Evolutionary conservation across 92 coral and sea anemone species (phyloP), one percentile per base, ranked within the genome.

Genomic region (Palythoa grandiflora): DNA sequence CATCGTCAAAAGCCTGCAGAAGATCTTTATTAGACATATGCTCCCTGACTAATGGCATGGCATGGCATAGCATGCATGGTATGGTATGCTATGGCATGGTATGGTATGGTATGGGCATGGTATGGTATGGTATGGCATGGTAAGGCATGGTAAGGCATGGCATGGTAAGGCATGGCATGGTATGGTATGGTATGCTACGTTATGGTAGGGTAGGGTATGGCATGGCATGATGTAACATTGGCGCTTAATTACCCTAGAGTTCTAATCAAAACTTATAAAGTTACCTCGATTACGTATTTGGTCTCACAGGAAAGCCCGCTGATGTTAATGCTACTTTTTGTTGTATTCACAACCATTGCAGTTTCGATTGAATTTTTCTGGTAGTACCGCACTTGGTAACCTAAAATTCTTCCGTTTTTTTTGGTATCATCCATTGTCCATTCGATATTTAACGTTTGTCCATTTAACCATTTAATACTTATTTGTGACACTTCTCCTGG

Each of bases 261-360:
- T 74, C 36, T 74, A 16, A 51, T 17, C 0, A 48, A 3, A 16
- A 17, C 5, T n/a, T n/a, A 6, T 19, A 50, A 20, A 19, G 36
- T 60, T 79, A 79, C 84, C 84, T 79, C 36, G 14, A 79, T 57
- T 66, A 79, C 84, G 40, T 79, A 79, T 9, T 4, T 10, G 6
- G 28, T 79, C 38, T 52, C 9, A 19, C 38, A 60, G 39, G 71
- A 55, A 10, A 79, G 53, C 37, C 84, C 54, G 71, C 17, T 79
- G 51, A 79, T 79, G 11, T 65, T 59, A 16, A 12, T 15, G 19
- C 57, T 36, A 8, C 48, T 59, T 0, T 79, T 44, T 21, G 71
- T 79, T 35, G 84, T 35, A 79, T 37, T 79, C 17, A 6, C 19
- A 53, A 38, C 36, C 11, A 1, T 8, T 3, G 14, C 71, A 3